Base-by-base conservation (phyloP, 2,888 invertebrate genomes). In the Ferrisia virgata region DNA sequence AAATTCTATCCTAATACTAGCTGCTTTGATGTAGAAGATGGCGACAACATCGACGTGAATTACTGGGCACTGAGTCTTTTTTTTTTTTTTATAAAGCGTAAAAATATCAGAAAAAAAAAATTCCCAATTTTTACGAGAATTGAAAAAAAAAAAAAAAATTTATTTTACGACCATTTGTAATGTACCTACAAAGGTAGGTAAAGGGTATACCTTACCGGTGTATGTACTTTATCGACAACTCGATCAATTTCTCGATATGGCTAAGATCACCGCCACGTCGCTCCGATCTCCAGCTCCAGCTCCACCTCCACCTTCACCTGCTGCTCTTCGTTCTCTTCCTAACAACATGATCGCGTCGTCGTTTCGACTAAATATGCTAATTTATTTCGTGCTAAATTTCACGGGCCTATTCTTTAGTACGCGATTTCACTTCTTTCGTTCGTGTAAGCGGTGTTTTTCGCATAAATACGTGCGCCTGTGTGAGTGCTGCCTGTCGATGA, bases 351-450 rank as follows among this genome's bases (percentile, higher is more conserved):
- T n/a, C n/a, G n/a, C n/a, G n/a, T n/a, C 13, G n/a, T 25, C 28
- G 28, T 13, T 72, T 72, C 72, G 36, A 28, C 18, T 76, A 76
- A 76, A 76, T 76, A 76, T 76, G 72, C 33, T 76, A 76, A 76
- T 76, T 76, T 76, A 36, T 76, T 76, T 76, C 36, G 33, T 36
- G 36, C 36, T 76, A 76, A 76, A 76, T 76, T 76, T 76, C 72
- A 76, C 72, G 72, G 33, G 36, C 72, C 72, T 76, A 33, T 69
- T 69, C 53, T 53, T 53, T 8, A 13, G 69, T 33, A 33, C 69
- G 36, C 72, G 72, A 76, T 76, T 76, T 76, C 72, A 33, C 72
- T 76, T 76, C 72, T 9, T 1, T 18, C 28, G 64, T 64, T 28
- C 1, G 25, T 28, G 25, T 15, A 28, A 8, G 0, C 8, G 18